A percentile compares a stretch with the other conserved stretches of the same genome.
phyloP scores from a whole-genome alignment of 2,113 vertebrate species.

The Gobiocypris rarus region DNA sequence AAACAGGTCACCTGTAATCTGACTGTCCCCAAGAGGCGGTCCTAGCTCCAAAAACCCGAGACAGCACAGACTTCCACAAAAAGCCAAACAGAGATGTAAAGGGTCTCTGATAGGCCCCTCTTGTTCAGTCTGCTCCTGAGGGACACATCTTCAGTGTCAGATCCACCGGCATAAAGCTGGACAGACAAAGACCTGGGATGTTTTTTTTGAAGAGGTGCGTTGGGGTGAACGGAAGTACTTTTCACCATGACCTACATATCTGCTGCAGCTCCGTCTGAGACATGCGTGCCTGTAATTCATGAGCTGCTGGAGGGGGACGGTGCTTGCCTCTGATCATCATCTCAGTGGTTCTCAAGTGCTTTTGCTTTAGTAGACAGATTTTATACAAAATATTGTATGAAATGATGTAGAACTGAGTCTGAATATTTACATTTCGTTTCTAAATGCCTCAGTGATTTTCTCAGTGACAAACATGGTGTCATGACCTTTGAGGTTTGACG shows the following conservation, averaged over 20 bases:
- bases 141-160: slow-evolving; percentile 20
- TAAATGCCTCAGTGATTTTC: not conserved
- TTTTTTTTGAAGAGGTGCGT: not conserved
- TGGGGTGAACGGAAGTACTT: slow-evolving; percentile 15
- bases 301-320: not conserved
- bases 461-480: not conserved
- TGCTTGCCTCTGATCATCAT: not conserved
- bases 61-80: slow-evolving; percentile 33
- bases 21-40: slow-evolving; percentile 41
- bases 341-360: not conserved
- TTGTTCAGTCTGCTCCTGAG: slow-evolving; percentile 26
- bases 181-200: slow-evolving; percentile 36
- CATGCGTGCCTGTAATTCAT: slow-evolving; percentile 19
- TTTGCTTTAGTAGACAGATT: slow-evolving; percentile 1
- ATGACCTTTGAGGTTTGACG: no score
- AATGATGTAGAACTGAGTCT: not conserved
- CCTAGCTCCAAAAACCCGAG: slow-evolving; percentile 26
- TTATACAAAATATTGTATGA: not conserved
- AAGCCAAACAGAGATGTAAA: slow-evolving; percentile 25
- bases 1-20: slow-evolving; percentile 47
- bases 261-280: slow-evolving; percentile 25
- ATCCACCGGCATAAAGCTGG: slow-evolving; percentile 22
- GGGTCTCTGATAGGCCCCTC: slow-evolving; percentile 13
- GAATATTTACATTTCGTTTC: not conserved
- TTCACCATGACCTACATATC: slow-evolving; percentile 50